phyloP scores from a whole-genome alignment of 2,113 vertebrate genomes.

The Pica pica region DNA sequence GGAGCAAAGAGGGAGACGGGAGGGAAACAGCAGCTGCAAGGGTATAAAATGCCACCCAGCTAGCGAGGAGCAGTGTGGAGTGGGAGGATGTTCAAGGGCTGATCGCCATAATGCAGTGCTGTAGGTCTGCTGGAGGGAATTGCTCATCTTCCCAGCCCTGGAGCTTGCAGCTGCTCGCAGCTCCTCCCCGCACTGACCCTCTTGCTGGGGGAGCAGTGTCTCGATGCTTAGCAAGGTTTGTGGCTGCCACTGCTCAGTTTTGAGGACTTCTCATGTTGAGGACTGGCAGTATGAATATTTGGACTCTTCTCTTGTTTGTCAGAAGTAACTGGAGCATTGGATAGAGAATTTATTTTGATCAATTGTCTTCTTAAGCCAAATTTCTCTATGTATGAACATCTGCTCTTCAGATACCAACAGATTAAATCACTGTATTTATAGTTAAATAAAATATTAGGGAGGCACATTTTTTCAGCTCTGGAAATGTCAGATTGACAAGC shows the following conservation, averaged over 20 bases:
- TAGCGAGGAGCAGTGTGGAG: neutral
- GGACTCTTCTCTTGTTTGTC: neutral
- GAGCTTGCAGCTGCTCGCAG: neutral
- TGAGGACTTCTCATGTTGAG: neutral
- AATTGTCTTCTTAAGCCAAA: neutral
- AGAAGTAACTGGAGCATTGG: neutral
- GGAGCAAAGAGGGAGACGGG: neutral
- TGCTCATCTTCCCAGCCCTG: neutral
- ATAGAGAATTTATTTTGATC: neutral
- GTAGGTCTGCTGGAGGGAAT: neutral
- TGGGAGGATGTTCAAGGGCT: neutral
- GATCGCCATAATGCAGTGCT: too few species aligned
- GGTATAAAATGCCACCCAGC: slow-evolving; percentile 14
- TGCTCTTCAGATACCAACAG: neutral
- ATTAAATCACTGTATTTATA: neutral
- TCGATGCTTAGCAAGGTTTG: neutral
- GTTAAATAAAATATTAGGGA: neutral
- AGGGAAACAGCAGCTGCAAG: neutral
- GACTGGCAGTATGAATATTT: neutral
- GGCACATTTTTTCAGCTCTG: neutral
- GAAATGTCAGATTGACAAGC: neutral
- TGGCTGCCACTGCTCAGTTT: neutral
- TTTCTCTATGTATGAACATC: neutral
- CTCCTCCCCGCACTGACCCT: neutral
- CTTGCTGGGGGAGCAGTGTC: neutral